These are phyloP conservation scores for Macrosiphum euphorbiae DNA, from an alignment of 2,888 invertebrate genomes.

Conservation along the genomic window DNA sequence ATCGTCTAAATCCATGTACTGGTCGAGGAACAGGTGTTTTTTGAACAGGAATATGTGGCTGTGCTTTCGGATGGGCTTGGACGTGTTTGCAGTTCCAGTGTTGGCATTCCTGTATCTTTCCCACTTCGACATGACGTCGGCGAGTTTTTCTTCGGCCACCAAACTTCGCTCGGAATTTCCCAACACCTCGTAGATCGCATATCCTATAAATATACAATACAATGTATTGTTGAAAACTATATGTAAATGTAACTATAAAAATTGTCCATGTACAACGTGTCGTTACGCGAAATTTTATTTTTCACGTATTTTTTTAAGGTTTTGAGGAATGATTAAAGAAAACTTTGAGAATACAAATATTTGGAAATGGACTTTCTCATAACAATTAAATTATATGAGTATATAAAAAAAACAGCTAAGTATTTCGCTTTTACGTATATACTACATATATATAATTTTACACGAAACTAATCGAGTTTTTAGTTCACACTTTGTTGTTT, in stretches of 20 bases:
- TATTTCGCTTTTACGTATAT: too few relatives aligned
- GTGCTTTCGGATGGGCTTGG: slow-evolving; percentile 68
- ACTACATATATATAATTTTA: too few relatives aligned
- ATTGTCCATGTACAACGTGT: background rate
- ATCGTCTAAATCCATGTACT: slow-evolving; percentile 83
- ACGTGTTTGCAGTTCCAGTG: slow-evolving; percentile 71
- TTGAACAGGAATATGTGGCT: slow-evolving; percentile 81
- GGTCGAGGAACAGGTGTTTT: slow-evolving; percentile 86
- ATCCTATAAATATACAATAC: slow-evolving; percentile 74
- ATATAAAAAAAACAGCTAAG: too few relatives aligned
- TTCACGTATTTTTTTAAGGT: background rate
- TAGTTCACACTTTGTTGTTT: too few relatives aligned
- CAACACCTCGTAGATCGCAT: slow-evolving; percentile 92
- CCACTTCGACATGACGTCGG: slow-evolving; percentile 96
- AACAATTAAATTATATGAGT: too few relatives aligned
- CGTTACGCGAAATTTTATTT: background rate
- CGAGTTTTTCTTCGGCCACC: slow-evolving; percentile 87
- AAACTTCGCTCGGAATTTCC: slow-evolving; percentile 89
- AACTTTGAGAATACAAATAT: background rate
- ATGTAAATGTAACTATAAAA: background rate
- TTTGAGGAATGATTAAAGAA: background rate
- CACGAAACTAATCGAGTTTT: too few relatives aligned
- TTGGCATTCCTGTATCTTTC: slow-evolving; percentile 86
- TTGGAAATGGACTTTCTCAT: too few relatives aligned
- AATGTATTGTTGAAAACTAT: background rate